Base-by-base conservation (phyloP, 2,113 vertebrate species). In the Ophthalmolycus amberensis region DNA sequence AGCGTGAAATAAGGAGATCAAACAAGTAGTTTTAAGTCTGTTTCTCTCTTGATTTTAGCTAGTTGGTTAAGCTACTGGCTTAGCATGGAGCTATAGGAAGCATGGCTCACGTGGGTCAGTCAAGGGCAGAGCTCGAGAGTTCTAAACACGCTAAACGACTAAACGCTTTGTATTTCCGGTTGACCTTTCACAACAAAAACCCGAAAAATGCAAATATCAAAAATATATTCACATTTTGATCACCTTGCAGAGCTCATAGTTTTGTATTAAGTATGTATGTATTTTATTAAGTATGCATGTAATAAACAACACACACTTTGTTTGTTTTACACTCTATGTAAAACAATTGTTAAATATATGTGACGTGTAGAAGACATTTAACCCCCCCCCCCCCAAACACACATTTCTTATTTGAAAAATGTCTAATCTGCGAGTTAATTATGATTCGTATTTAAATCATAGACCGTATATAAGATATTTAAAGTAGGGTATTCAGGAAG, bases 51-150 rank as follows among this genome's bases (percentile, higher is more conserved):
- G 71, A 0, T n/a, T 29, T 3, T 9, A 38, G 11, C 6, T 18
- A 5, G 27, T 52, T 20, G 2, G 14, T 1, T 52, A 7, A 9
- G 29, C 15, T 48, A 4, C 7, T 22, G 6, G 37, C 0, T 71
- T 11, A 16, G 0, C 16, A 0, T n/a, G 14, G 18, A 0, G 4
- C 1, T 0, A 6, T 1, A 4, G n/a, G 79, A 52, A 5, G 54
- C 2, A 32, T 9, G 0, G 18, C 71, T 88, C 90, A 88, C 86
- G 83, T 90, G 90, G 37, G 69, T 78, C 63, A 14, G 34, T 88
- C 91, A 92, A 93, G 91, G 90, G 22, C 87, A 89, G 16, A 6
- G 10, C 10, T 48, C 18, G 16, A 64, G 10, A 20, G 9, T 1
- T 8, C 38, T 8, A 2, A n/a, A n/a, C n/a, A 22, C 2, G 58